Evolutionary conservation across 2,113 vertebrate genomes (phyloP).

Genomic region (Ophthalmolycus amberensis): DNA sequence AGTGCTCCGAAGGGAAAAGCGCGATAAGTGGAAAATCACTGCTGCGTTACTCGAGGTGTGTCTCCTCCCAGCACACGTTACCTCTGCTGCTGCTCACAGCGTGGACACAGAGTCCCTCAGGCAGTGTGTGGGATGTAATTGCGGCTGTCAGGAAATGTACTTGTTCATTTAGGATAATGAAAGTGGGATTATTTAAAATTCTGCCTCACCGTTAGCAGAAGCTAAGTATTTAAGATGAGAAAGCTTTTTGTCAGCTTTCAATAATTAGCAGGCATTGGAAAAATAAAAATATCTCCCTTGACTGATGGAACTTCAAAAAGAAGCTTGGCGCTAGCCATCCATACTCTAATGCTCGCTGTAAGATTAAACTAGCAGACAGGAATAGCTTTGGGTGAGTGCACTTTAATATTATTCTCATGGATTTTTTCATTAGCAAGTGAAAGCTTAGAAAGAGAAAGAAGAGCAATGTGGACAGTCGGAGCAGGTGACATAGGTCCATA

Average conservation of each 20-base stretch:
- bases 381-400: slow-evolving; percentile 28
- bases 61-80: slow-evolving; percentile 25
- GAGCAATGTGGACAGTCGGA: neutral
- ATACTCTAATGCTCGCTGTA: neutral
- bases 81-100: neutral
- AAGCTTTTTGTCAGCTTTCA: neutral
- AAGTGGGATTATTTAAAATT: neutral
- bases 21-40: slow-evolving; percentile 66
- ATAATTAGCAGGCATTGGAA: neutral
- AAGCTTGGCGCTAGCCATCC: neutral
- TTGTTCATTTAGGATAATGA: neutral
- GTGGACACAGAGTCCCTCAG: neutral
- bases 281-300: neutral
- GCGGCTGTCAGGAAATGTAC: neutral
- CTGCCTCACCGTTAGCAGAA: neutral
- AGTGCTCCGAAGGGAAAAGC: slow-evolving; percentile 14
- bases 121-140: neutral
- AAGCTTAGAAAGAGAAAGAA: neutral
- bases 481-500: neutral
- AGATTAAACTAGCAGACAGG: slow-evolving; percentile 21
- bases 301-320: neutral
- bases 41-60: slow-evolving; percentile 42
- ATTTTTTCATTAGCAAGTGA: slow-evolving; percentile 15
- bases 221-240: neutral
- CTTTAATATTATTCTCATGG: slow-evolving; percentile 28